A percentile compares a stretch with the other conserved stretches of the same genome.
These are phyloP conservation scores for Acrocera orbiculus DNA, from an alignment of 2,888 invertebrate genomes.

Conservation along the genomic window DNA sequence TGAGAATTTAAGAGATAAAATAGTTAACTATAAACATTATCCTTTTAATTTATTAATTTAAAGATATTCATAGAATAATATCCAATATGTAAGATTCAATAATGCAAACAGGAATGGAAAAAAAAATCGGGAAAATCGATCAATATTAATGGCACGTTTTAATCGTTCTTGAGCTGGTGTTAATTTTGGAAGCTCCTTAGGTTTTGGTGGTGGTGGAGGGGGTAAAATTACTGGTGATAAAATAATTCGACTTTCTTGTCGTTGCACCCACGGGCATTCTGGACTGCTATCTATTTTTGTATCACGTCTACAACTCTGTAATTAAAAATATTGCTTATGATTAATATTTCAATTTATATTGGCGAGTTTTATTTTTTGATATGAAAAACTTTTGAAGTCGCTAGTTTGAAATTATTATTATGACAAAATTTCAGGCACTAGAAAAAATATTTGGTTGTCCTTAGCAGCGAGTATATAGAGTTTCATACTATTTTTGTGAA, in stretches of 20 bases:
- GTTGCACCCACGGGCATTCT: slow-evolving; percentile 25
- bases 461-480: no score
- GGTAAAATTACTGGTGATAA: slow-evolving; percentile 25
- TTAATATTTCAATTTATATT: no score
- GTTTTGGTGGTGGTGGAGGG: slow-evolving; percentile 24
- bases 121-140: slow-evolving; percentile 49
- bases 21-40: no score
- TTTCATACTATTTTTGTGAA: no score
- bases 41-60: no score
- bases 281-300: slow-evolving; percentile 6
- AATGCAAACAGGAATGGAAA: slow-evolving; percentile 52
- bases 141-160: slow-evolving; percentile 49
- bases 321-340: neutral
- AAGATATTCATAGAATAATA: slow-evolving; percentile 53
- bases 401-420: no score
- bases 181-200: slow-evolving; percentile 29
- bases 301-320: slow-evolving; percentile 10
- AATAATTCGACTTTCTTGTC: slow-evolving; percentile 28
- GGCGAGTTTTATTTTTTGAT: no score
- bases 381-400: no score
- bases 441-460: no score
- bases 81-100: slow-evolving; percentile 54
- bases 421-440: no score
- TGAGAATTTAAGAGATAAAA: no score
- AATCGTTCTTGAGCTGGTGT: slow-evolving; percentile 42